Base-by-base conservation (phyloP, 1,140 invertebrate species). In the Drosophila nigrodunni region DNA sequence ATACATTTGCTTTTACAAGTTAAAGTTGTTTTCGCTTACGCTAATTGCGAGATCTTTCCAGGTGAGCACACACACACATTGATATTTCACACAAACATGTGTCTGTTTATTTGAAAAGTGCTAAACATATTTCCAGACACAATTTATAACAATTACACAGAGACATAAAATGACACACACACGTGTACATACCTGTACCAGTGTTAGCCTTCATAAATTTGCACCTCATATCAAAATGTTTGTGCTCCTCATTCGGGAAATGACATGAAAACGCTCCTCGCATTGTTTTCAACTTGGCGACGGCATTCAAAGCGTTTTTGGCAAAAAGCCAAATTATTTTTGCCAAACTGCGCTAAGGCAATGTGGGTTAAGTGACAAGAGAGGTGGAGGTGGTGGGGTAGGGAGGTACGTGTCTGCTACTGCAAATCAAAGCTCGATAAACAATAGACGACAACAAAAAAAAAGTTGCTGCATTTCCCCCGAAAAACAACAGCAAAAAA, bases 391-490 rank as follows among this genome's bases (percentile, higher is more conserved):
- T n/a, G 7, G 18, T 9, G 54, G 13, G 49, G 50, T 15, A 35
- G 50, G 35, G 39, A 8, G 69, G 15, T 60, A 66, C 59, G 41
- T 66, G 67, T 55, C 67, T 71, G 78, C 54, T 71, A 75, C 54
- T 70, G 66, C 71, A 76, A 87, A 77, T 82, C 82, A 82, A 69
- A 87, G 77, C 71, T 66, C 69, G 41, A 78, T 86, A 87, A 82
- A 86, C 78, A 88, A 88, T 74, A 68, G 71, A 76, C 81, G 69
- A 65, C 58, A 64, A 30, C 55, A 68, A 59, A 44, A 25, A 44
- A 25, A 68, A 50, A 30, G 25, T 30, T 30, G 25, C 25, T 30
- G 25, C 25, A 30, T 13, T 10, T 21, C 9, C n/a, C 39, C 21
- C 21, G 9, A 13, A 8, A 7, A 15, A 2, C n/a, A 44, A 25